Evolutionary conservation across 1,140 invertebrate species (phyloP).

Genomic region (Pseudomyrmex concolor): DNA sequence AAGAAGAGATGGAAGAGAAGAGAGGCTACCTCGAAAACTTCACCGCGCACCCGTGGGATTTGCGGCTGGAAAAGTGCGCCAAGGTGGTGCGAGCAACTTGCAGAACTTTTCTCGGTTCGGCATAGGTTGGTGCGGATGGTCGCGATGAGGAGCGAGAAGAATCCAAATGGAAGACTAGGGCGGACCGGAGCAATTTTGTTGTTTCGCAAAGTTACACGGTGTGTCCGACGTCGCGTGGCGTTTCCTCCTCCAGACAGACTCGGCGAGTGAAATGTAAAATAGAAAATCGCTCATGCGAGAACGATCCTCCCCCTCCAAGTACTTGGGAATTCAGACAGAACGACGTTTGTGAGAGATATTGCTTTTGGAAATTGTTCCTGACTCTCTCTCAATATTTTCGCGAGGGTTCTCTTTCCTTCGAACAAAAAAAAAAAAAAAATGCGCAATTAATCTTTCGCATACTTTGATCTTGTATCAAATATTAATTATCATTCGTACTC

Average conservation of each 20-base stretch:
- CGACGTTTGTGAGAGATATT: constrained; percentile 34
- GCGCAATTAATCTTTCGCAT: not conserved
- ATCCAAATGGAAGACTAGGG: not conserved
- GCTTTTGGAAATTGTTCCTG: not conserved
- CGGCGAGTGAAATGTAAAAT: constrained; percentile 57
- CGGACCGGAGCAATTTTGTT: constrained; percentile 57
- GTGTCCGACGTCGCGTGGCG: constrained; percentile 34
- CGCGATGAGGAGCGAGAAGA: not conserved
- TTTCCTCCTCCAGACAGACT: constrained; percentile 20
- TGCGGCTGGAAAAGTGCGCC: constrained; percentile 54
- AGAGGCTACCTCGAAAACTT: constrained; percentile 54
- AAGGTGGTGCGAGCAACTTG: constrained; percentile 58
- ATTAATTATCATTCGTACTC: too few species aligned
- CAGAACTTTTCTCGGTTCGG: constrained; percentile 59
- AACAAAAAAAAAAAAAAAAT: too few species aligned
- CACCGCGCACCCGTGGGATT: constrained; percentile 48
- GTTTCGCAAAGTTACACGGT: constrained; percentile 65
- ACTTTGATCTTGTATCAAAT: too few species aligned
- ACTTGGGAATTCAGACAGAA: constrained; percentile 23
- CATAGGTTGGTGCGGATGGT: not conserved
- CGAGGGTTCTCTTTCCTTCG: not conserved
- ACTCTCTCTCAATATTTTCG: constrained; percentile 19
- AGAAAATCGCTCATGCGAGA: constrained; percentile 52
- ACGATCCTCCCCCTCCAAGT: not conserved
- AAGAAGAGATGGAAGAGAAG: not conserved